These are phyloP conservation scores for Oncorhynchus masou DNA, from an alignment of 2,113 vertebrate species.

Conservation along the genomic window DNA sequence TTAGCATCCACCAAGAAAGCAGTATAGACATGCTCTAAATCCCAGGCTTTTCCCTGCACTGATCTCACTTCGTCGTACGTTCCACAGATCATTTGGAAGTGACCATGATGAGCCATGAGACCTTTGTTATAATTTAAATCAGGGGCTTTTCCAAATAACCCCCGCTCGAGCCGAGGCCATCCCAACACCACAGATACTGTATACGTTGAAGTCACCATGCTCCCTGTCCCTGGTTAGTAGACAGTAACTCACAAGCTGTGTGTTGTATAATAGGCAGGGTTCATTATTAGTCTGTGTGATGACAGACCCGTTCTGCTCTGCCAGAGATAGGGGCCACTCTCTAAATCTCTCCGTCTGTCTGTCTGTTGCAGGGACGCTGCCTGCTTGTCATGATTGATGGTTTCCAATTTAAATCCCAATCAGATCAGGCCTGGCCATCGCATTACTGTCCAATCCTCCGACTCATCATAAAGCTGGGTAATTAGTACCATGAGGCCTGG, in stretches of 20 bases:
- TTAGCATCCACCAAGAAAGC: too few relatives aligned
- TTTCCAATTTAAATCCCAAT: slow-evolving; percentile 50
- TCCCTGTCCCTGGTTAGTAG: slow-evolving; percentile 2
- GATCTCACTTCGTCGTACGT: neutral
- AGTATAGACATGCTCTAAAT: neutral
- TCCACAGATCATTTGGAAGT: neutral
- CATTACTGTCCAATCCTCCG: slow-evolving; percentile 32
- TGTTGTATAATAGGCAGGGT: slow-evolving; percentile 46
- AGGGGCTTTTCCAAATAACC: slow-evolving; percentile 40
- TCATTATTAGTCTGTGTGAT: slow-evolving; percentile 56
- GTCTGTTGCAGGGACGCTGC: slow-evolving; percentile 20
- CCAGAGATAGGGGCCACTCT: slow-evolving; percentile 39
- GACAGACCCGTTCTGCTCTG: slow-evolving; percentile 48
- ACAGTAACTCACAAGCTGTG: slow-evolving; percentile 14
- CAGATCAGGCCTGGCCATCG: slow-evolving; percentile 35
- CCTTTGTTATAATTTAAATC: neutral
- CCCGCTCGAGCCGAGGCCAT: slow-evolving; percentile 16
- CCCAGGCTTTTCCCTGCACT: neutral
- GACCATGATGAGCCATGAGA: neutral
- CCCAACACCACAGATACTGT: slow-evolving; percentile 39
- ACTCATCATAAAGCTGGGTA: slow-evolving; percentile 40
- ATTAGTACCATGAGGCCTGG: slow-evolving; percentile 36
- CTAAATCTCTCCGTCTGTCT: slow-evolving; percentile 25
- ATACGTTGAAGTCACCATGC: slow-evolving; percentile 33
- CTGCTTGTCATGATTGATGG: slow-evolving; percentile 47